These are phyloP conservation scores for Neomorphus geoffroyi DNA, from an alignment of 2,797 vertebrate genomes.

Conservation along the genomic window DNA sequence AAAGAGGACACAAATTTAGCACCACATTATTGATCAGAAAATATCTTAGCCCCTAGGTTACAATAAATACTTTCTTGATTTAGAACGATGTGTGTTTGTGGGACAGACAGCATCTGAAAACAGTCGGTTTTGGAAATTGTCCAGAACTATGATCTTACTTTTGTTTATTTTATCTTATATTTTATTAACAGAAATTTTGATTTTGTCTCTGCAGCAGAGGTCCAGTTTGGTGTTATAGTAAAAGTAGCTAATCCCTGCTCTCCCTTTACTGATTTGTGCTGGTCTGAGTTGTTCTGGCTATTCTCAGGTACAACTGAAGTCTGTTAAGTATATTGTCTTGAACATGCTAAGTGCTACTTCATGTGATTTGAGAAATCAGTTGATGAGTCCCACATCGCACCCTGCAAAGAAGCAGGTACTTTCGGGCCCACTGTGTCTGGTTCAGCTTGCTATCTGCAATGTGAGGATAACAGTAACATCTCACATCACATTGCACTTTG, in stretches of 20 bases:
- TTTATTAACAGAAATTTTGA: not conserved
- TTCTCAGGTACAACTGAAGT: not conserved
- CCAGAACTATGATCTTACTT: not conserved
- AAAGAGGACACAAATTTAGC: not conserved
- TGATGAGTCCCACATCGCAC: fast-evolving
- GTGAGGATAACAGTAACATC: constrained; percentile 5
- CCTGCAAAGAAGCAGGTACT: not conserved
- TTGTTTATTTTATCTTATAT: not conserved
- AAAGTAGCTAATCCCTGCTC: not conserved
- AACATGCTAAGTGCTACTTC: not conserved
- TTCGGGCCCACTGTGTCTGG: not conserved
- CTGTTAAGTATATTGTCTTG: not conserved
- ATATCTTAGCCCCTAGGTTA: not conserved
- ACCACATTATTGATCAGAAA: not conserved
- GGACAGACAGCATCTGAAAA: not conserved
- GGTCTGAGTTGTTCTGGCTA: not conserved
- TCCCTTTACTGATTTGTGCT: not conserved
- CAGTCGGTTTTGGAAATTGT: not conserved
- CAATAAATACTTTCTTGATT: not conserved
- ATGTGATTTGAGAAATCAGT: not conserved
- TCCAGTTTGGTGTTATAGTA: not conserved
- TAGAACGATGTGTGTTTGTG: not conserved
- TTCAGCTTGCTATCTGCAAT: not conserved
- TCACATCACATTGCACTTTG: not conserved
- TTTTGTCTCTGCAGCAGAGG: not conserved